Conservation (phyloP, 2,888 invertebrate genomes). For the Chrysolina haemoptera region DNA sequence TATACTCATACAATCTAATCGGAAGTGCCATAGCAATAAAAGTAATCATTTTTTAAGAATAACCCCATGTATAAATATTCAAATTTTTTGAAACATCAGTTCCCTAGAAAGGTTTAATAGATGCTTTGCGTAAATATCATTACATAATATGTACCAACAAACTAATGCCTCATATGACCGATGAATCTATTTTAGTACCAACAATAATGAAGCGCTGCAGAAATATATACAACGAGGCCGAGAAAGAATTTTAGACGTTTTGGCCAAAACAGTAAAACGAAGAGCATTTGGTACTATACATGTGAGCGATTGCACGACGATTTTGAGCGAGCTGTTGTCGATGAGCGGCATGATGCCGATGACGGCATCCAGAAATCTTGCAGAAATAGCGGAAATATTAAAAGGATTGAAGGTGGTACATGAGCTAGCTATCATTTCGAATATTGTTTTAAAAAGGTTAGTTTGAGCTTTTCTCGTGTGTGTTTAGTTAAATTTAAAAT, state of each 20-base stretch:
- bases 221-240: slow-evolving; percentile 28
- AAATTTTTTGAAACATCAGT: too few relatives aligned
- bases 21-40: too few relatives aligned
- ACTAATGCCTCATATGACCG: not conserved
- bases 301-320: slow-evolving; percentile 36
- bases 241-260: slow-evolving; percentile 39
- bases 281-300: slow-evolving; percentile 41
- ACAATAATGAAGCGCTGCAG: slow-evolving; percentile 22
- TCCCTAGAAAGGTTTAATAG: too few relatives aligned
- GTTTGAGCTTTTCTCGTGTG: not conserved
- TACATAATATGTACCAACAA: too few relatives aligned
- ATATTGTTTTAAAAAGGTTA: slow-evolving; percentile 45
- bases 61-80: too few relatives aligned
- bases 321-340: slow-evolving; percentile 43
- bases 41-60: too few relatives aligned
- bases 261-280: slow-evolving; percentile 37
- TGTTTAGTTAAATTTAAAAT: too few relatives aligned
- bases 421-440: slow-evolving; percentile 40
- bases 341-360: slow-evolving; percentile 29
- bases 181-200: slow-evolving; percentile 32
- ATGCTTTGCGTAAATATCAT: not conserved
- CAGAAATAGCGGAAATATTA: slow-evolving; percentile 43
- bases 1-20: too few relatives aligned
- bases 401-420: slow-evolving; percentile 34
- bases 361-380: slow-evolving; percentile 36